These are phyloP conservation scores for Hypsopygia costalis DNA, from an alignment of 2,888 invertebrate species.

Conservation along the genomic window DNA sequence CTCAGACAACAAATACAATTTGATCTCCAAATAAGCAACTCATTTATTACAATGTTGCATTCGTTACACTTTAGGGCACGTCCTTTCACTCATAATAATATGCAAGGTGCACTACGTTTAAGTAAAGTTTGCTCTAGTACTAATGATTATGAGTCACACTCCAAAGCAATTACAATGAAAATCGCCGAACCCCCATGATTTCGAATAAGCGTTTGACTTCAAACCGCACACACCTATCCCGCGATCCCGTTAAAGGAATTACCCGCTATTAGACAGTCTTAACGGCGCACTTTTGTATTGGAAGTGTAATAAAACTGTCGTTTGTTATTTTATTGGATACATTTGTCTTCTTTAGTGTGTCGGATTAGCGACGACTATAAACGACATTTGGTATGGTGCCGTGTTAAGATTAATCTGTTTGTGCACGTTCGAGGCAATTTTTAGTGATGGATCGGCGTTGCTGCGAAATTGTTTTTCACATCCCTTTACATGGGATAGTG, in stretches of 20 bases:
- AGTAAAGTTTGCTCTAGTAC: no score
- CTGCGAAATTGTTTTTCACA: conserved; percentile 7
- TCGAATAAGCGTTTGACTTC: conserved; percentile 5
- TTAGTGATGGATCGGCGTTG: conserved; percentile 5
- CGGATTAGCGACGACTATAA: conserved; percentile 39
- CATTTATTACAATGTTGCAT: no score
- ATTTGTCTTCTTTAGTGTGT: conserved; percentile 45
- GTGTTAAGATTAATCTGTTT: conserved; percentile 26
- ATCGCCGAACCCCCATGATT: neutral
- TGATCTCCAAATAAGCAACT: no score
- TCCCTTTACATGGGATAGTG: neutral
- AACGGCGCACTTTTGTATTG: conserved; percentile 49
- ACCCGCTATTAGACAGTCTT: conserved; percentile 42
- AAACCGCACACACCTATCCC: conserved; percentile 16
- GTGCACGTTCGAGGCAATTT: conserved; percentile 16
- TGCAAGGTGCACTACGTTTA: no score
- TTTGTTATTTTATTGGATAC: conserved; percentile 55
- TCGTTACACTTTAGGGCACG: no score
- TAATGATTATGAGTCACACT: no score
- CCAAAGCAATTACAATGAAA: conserved; percentile 2
- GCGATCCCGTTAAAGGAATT: conserved; percentile 26
- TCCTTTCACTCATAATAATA: no score
- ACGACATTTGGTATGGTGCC: conserved; percentile 21
- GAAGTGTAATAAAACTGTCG: conserved; percentile 49
- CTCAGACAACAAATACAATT: no score